phyloP scores from a whole-genome alignment of 2,888 invertebrate species.

The Cheilosia grossa region DNA sequence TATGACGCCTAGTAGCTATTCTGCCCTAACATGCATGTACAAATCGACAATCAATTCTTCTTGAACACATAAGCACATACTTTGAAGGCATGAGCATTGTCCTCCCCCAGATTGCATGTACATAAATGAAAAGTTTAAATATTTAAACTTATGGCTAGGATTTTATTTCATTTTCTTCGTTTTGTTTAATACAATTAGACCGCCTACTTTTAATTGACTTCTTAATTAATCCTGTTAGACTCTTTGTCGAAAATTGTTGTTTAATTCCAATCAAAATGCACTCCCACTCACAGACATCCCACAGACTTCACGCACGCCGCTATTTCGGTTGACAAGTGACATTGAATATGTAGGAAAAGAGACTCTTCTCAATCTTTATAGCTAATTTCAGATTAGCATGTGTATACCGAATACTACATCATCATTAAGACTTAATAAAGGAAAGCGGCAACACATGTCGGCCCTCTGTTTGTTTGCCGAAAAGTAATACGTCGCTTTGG shows the following conservation, averaged over 20 bases:
- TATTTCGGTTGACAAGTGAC: slow-evolving; percentile 59
- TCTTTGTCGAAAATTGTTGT: slow-evolving; percentile 35
- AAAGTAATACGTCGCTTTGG: neutral
- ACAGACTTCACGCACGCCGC: slow-evolving; percentile 45
- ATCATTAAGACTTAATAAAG: slow-evolving; percentile 19
- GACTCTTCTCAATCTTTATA: slow-evolving; percentile 7
- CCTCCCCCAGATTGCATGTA: neutral
- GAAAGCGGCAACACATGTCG: neutral
- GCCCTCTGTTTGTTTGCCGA: neutral
- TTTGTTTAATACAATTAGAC: slow-evolving; percentile 24
- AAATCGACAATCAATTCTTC: neutral
- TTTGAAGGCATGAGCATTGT: neutral
- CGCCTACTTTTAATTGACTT: slow-evolving; percentile 37
- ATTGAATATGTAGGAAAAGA: slow-evolving; percentile 63
- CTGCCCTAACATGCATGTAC: neutral
- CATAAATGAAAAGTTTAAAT: neutral
- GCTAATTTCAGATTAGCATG: slow-evolving; percentile 26
- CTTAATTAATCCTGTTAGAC: slow-evolving; percentile 30
- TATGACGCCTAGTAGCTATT: neutral
- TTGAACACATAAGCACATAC: neutral
- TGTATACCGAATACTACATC: neutral
- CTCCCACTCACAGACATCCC: slow-evolving; percentile 35
- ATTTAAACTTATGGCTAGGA: neutral
- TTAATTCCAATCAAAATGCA: slow-evolving; percentile 51
- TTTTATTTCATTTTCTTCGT: neutral